phyloP scores from a whole-genome alignment of 2,888 invertebrate species.

The Trilocha varians region DNA sequence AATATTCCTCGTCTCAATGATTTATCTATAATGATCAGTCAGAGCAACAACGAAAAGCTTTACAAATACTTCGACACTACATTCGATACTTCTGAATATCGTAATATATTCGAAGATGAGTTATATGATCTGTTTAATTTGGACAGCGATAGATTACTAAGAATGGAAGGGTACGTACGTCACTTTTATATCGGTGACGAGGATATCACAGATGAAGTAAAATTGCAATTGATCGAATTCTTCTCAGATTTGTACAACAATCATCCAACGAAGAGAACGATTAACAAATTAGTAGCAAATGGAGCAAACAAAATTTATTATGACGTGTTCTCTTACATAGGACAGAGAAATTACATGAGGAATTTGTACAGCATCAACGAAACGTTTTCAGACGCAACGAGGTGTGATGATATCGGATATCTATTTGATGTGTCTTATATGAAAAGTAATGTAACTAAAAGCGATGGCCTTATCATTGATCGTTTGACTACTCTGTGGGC shows the following conservation, averaged over 20 bases:
- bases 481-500: conserved; percentile 17
- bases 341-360: conserved; percentile 22
- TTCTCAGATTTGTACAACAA: conserved; percentile 15
- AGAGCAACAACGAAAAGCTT: conserved; percentile 9
- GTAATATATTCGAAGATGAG: conserved; percentile 3
- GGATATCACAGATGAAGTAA: conserved; percentile 8
- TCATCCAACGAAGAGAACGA: conserved; percentile 15
- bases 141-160: conserved; percentile 10
- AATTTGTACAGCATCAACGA: conserved; percentile 9
- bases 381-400: conserved; percentile 18
- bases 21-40: conserved; percentile 9
- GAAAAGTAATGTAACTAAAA: conserved; percentile 1
- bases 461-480: conserved; percentile 10
- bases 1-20: background rate
- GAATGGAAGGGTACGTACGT: conserved; percentile 14
- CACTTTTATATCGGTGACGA: conserved; percentile 21
- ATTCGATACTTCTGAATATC: background rate
- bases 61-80: conserved; percentile 6
- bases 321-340: conserved; percentile 25
- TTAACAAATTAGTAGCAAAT: conserved; percentile 16
- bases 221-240: conserved; percentile 14
- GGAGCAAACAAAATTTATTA: conserved; percentile 16
- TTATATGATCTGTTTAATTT: conserved; percentile 12
- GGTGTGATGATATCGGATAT: conserved; percentile 28
- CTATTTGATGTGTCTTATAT: conserved; percentile 21